Percentiles rank a stretch among this genome's conserved stretches.
These are phyloP conservation scores for Macrostomum lignano DNA, from an alignment of 1,140 invertebrate species.

Conservation along the genomic window DNA sequence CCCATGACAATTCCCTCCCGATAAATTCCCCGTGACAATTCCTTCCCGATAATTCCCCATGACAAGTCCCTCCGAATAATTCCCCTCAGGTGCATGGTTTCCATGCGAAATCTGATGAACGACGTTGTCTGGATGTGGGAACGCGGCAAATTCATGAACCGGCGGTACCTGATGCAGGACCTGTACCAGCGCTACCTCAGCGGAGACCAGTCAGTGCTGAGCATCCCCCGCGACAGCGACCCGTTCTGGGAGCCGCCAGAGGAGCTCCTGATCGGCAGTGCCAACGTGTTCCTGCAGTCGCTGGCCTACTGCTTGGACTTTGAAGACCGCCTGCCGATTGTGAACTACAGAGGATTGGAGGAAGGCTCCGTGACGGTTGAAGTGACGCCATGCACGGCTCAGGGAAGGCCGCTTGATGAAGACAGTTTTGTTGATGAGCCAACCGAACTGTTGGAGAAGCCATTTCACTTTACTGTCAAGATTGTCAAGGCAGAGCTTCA, in stretches of 20 bases:
- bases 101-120: slow-evolving; percentile 26
- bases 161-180: slow-evolving; percentile 28
- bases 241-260: slow-evolving; percentile 29
- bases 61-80: too few relatives aligned
- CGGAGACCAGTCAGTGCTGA: slow-evolving; percentile 16
- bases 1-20: too few relatives aligned
- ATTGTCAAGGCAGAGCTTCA: too few relatives aligned
- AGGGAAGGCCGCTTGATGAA: slow-evolving; percentile 22
- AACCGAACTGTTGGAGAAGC: slow-evolving; percentile 18
- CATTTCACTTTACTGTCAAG: too few relatives aligned
- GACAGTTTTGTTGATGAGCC: slow-evolving; percentile 24
- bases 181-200: slow-evolving; percentile 25
- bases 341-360: slow-evolving; percentile 25
- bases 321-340: slow-evolving; percentile 19
- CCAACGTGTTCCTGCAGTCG: slow-evolving; percentile 24
- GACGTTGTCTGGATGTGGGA: slow-evolving; percentile 27
- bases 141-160: slow-evolving; percentile 26
- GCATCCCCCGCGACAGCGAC: slow-evolving; percentile 21
- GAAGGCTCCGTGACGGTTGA: slow-evolving; percentile 18
- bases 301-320: slow-evolving; percentile 24
- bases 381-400: slow-evolving; percentile 23
- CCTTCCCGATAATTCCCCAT: too few relatives aligned
- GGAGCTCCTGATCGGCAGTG: slow-evolving; percentile 22
- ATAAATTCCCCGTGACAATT: too few relatives aligned
- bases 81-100: slow-evolving; percentile 26